Conservation (phyloP, 2,797 vertebrate species). For the Betta splendens region DNA sequence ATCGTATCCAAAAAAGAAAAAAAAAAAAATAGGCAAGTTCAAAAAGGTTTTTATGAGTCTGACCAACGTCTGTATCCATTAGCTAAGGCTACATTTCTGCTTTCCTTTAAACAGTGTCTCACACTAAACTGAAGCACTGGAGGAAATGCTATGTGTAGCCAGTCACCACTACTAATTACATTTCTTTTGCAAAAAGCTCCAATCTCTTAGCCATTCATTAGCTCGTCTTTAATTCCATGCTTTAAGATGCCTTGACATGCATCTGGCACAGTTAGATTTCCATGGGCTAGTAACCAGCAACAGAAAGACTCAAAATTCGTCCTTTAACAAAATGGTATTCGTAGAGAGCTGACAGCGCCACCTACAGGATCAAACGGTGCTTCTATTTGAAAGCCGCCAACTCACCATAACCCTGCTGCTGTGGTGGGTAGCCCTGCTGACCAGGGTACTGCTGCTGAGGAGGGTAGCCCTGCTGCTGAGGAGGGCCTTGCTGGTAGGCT, state of each 20-base stretch:
- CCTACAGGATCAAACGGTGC: constrained; percentile 51
- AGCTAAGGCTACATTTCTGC: constrained; percentile 25
- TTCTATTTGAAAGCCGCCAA: not conserved
- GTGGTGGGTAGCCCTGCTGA: constrained; percentile 94
- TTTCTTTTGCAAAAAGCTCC: constrained; percentile 41
- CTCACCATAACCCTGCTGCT: constrained; percentile 97
- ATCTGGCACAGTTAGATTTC: constrained; percentile 46
- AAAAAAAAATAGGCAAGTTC: not conserved
- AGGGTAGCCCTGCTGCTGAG: constrained; percentile 94
- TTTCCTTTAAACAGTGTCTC: constrained; percentile 39
- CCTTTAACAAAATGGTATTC: not conserved
- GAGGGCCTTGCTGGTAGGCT: constrained; percentile 94
- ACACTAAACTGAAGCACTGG: constrained; percentile 46
- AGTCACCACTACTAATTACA: constrained; percentile 49
- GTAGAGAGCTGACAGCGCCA: constrained; percentile 49
- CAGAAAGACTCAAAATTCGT: constrained; percentile 28
- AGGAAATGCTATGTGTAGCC: constrained; percentile 54
- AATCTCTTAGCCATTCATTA: constrained; percentile 53
- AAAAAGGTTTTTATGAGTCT: constrained; percentile 19
- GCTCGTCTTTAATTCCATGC: constrained; percentile 40
- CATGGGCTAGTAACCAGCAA: constrained; percentile 27
- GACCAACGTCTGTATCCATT: constrained; percentile 26
- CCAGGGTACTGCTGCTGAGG: constrained; percentile 91
- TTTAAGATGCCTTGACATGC: constrained; percentile 46
- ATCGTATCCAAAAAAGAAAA: not conserved